Evolutionary conservation across 2,888 invertebrate species (phyloP).

Genomic region (Amorpha juglandis): DNA sequence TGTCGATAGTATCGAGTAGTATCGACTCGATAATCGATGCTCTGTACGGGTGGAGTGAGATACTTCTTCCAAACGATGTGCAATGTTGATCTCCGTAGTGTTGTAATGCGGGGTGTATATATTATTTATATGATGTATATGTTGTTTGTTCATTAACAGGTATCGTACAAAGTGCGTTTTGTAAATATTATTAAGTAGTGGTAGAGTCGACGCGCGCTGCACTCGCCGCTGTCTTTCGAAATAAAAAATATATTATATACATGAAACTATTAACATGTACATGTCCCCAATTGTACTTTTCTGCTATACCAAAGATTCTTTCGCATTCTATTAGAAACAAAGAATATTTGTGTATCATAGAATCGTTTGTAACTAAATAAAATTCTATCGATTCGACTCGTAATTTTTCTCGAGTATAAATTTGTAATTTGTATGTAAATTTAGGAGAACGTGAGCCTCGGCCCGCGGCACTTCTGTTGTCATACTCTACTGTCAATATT

Average conservation of each 20-base stretch:
- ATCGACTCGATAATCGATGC: background rate
- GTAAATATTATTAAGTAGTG: conserved; percentile 17
- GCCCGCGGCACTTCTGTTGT: background rate
- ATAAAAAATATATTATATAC: conserved; percentile 5
- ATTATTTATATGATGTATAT: conserved; percentile 21
- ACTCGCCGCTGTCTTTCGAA: conserved; percentile 5
- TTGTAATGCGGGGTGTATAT: conserved; percentile 24
- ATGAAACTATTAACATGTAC: background rate
- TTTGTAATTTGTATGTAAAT: conserved; percentile 19
- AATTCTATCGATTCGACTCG: conserved; percentile 12
- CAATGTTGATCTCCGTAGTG: conserved; percentile 25
- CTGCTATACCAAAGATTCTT: conserved; percentile 58
- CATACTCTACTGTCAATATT: conserved; percentile 9
- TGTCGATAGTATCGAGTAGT: background rate
- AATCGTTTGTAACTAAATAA: conserved; percentile 15
- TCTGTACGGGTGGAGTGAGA: background rate
- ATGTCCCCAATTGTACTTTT: conserved; percentile 35
- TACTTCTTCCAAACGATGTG: conserved; percentile 18
- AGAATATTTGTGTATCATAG: conserved; percentile 23
- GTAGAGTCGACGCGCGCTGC: background rate
- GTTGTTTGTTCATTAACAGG: conserved; percentile 20
- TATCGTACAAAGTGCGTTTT: conserved; percentile 21
- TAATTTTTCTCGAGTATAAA: conserved; percentile 6
- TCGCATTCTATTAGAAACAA: conserved; percentile 24
- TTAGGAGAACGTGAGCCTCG: background rate